Conservation (phyloP, 1,140 invertebrate species). For the Armadillidium nasatum region DNA sequence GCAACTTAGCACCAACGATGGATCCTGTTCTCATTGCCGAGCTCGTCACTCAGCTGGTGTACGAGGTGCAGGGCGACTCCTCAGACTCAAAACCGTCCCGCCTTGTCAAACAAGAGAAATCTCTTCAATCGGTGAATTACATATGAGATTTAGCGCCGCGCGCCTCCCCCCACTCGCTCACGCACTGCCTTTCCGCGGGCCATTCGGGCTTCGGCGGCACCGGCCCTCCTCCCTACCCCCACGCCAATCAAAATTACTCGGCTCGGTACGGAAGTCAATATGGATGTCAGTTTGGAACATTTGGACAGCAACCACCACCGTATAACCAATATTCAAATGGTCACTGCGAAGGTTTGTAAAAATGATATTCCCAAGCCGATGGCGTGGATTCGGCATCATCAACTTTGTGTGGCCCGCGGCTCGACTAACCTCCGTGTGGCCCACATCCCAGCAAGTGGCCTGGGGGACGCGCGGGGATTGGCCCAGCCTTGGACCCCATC, state of each 20-base stretch:
- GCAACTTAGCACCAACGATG: constrained; percentile 44
- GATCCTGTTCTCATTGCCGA: constrained; percentile 44
- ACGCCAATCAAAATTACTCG: constrained; percentile 30
- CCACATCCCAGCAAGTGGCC: constrained; percentile 3
- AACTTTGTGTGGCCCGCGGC: constrained; percentile 1
- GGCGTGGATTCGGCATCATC: not conserved
- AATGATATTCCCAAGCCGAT: not conserved
- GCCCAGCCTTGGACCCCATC: not conserved
- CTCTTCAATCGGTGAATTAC: constrained; percentile 45
- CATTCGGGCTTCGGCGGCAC: constrained; percentile 37
- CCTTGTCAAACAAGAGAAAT: constrained; percentile 44
- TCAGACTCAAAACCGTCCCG: constrained; percentile 43
- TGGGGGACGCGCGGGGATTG: not conserved
- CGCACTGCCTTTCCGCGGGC: constrained; percentile 44
- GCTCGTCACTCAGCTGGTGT: constrained; percentile 44
- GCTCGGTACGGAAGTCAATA: not conserved
- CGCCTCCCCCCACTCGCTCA: constrained; percentile 44
- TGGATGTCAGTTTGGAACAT: not conserved
- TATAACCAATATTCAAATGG: not conserved
- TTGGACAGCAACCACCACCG: not conserved
- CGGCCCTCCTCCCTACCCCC: constrained; percentile 31
- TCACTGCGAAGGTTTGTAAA: not conserved
- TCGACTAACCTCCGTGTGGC: constrained; percentile 10
- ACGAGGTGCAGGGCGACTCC: constrained; percentile 43
- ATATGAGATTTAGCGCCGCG: constrained; percentile 46